A percentile compares a stretch with the other conserved stretches of the same genome.
Conservation (phyloP, 35 echinoderm and acorn worm genomes). For the Apostichopus californicus region DNA sequence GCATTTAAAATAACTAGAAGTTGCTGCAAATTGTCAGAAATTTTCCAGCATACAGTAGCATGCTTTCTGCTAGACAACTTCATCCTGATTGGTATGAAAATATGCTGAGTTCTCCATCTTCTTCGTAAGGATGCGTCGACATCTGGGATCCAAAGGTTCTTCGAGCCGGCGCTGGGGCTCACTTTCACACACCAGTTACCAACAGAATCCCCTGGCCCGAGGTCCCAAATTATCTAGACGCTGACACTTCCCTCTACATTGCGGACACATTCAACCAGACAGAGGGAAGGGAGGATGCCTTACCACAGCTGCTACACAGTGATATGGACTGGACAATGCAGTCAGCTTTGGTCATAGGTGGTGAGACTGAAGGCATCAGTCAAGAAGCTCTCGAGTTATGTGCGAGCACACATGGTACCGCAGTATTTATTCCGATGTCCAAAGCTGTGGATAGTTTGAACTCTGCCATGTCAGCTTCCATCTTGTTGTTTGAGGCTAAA, state of each 20-base stretch:
- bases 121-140: slow-evolving; percentile 86
- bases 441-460: slow-evolving; percentile 77
- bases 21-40: too few relatives aligned
- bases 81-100: neutral
- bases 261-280: slow-evolving; percentile 52
- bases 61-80: too few relatives aligned
- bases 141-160: slow-evolving; percentile 96
- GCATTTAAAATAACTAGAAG: too few relatives aligned
- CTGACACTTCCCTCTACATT: slow-evolving; percentile 59
- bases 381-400: slow-evolving; percentile 69
- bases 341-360: slow-evolving; percentile 86
- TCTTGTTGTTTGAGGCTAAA: slow-evolving; percentile 89
- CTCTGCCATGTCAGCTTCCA: slow-evolving; percentile 76
- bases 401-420: slow-evolving; percentile 55
- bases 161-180: slow-evolving; percentile 83
- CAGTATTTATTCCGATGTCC: slow-evolving; percentile 80
- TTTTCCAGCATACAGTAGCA: too few relatives aligned
- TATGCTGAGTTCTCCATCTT: neutral
- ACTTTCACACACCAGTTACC: slow-evolving; percentile 79
- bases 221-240: slow-evolving; percentile 59
- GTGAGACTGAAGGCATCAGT: slow-evolving; percentile 93
- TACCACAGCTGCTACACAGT: slow-evolving; percentile 38
- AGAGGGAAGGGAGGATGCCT: neutral
- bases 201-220: slow-evolving; percentile 63
- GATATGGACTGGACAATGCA: slow-evolving; percentile 65